phyloP scores from a whole-genome alignment of 1,140 invertebrate species.

The Pissodes strobi region DNA sequence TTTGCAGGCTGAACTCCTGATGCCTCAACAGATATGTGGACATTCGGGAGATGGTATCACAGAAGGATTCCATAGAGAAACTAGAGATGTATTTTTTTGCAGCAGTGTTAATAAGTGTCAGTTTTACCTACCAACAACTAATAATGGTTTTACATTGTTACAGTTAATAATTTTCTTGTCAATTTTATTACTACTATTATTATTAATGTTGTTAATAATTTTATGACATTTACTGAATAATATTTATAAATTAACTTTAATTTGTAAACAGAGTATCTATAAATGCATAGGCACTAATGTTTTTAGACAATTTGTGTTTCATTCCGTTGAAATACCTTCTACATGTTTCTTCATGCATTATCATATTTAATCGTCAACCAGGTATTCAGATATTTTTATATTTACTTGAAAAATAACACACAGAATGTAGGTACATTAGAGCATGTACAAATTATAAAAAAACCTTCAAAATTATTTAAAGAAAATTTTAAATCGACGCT shows the following conservation, averaged over 20 bases:
- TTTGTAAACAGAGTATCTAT: slow-evolving; percentile 19
- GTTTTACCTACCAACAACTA: slow-evolving; percentile 24
- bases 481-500: too few relatives aligned
- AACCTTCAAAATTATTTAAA: too few relatives aligned
- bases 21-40: slow-evolving; percentile 34
- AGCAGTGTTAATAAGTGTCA: slow-evolving; percentile 24
- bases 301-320: slow-evolving; percentile 1
- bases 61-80: neutral
- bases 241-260: slow-evolving; percentile 31
- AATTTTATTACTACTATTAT: slow-evolving; percentile 34
- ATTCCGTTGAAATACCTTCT: too few relatives aligned
- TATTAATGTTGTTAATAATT: slow-evolving; percentile 38
- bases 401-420: neutral
- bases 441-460: too few relatives aligned
- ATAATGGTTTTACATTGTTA: slow-evolving; percentile 35
- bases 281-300: slow-evolving; percentile 18
- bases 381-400: too few relatives aligned
- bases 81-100: slow-evolving; percentile 21
- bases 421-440: too few relatives aligned
- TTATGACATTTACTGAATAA: slow-evolving; percentile 31
- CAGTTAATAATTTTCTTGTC: slow-evolving; percentile 30
- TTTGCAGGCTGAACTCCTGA: slow-evolving; percentile 49
- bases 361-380: too few relatives aligned
- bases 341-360: too few relatives aligned
- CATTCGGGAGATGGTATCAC: neutral